Evolutionary conservation across 1,140 invertebrate species (phyloP).

Genomic region (Diorhabda elongata): DNA sequence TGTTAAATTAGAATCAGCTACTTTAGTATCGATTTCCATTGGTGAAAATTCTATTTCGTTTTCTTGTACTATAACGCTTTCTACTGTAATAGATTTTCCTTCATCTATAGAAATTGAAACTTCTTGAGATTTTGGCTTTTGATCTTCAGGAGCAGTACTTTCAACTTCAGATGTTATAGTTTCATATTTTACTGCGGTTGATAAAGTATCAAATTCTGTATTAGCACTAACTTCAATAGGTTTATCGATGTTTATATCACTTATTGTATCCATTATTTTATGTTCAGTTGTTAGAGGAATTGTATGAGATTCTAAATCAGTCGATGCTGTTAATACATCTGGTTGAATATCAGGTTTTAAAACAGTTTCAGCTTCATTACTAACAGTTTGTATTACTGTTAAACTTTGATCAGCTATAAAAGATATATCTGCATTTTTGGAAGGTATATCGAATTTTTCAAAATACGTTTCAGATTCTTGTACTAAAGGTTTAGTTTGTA

Average conservation of each 20-base stretch:
- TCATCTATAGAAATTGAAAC: slow-evolving; percentile 28
- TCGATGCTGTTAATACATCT: slow-evolving; percentile 18
- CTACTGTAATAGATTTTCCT: slow-evolving; percentile 25
- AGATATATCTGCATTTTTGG: slow-evolving; percentile 47
- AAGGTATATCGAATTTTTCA: slow-evolving; percentile 42
- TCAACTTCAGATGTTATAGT: slow-evolving; percentile 42
- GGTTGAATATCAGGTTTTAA: slow-evolving; percentile 15
- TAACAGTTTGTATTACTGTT: slow-evolving; percentile 44
- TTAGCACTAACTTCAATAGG: slow-evolving; percentile 28
- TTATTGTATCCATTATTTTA: slow-evolving; percentile 28
- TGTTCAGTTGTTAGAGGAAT: slow-evolving; percentile 33
- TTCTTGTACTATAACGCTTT: slow-evolving; percentile 32
- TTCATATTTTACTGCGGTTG: slow-evolving; percentile 37
- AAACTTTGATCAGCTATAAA: slow-evolving; percentile 48
- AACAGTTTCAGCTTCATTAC: slow-evolving; percentile 20
- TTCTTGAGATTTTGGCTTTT: slow-evolving; percentile 45
- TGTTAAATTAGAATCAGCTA: slow-evolving; percentile 24
- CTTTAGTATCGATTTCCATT: slow-evolving; percentile 20
- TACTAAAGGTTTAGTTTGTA: slow-evolving; percentile 49
- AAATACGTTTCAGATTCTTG: slow-evolving; percentile 56
- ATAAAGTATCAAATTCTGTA: slow-evolving; percentile 32
- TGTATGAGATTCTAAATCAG: slow-evolving; percentile 31
- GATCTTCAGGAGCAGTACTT: slow-evolving; percentile 29
- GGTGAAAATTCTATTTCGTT: slow-evolving; percentile 31
- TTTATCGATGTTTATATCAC: slow-evolving; percentile 26